phyloP scores from a whole-genome alignment of 2,888 invertebrate genomes.

The Trissolcus japonicus region DNA sequence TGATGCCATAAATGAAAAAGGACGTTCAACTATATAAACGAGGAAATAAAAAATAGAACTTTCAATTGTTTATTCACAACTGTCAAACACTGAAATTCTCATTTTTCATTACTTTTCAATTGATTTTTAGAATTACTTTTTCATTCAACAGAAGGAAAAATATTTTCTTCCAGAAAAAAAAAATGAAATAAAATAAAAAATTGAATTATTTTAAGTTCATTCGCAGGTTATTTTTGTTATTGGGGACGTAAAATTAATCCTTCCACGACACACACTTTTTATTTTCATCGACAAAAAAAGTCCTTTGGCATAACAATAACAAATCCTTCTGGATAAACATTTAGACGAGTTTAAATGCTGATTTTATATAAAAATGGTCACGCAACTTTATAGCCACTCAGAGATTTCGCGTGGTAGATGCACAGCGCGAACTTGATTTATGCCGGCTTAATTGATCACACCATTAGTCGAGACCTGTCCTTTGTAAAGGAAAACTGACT shows the following conservation, averaged over 20 bases:
- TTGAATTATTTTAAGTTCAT: too few relatives aligned
- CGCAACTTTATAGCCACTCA: constrained; percentile 22
- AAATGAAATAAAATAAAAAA: too few relatives aligned
- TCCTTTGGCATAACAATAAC: constrained; percentile 25
- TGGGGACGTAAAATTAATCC: too few relatives aligned
- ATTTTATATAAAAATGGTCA: constrained; percentile 26
- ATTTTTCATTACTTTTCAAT: not conserved
- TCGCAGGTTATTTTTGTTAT: too few relatives aligned
- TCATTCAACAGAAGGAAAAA: too few relatives aligned
- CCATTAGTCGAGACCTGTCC: constrained; percentile 38
- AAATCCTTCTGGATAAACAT: constrained; percentile 21
- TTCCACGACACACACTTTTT: too few relatives aligned
- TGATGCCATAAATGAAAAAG: constrained; percentile 18
- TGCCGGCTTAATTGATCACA: constrained; percentile 48
- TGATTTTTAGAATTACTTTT: not conserved
- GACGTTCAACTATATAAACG: not conserved
- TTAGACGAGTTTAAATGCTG: constrained; percentile 24
- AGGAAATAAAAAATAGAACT: not conserved
- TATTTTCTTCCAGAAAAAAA: not conserved
- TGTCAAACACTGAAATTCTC: not conserved
- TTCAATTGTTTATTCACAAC: constrained; percentile 4
- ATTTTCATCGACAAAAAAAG: not conserved
- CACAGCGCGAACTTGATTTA: constrained; percentile 51
- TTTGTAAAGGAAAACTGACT: constrained; percentile 49
- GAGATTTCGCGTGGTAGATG: constrained; percentile 33